Evolutionary conservation across 2,888 invertebrate genomes (phyloP).

Genomic region (Aproaerema taeniolella): DNA sequence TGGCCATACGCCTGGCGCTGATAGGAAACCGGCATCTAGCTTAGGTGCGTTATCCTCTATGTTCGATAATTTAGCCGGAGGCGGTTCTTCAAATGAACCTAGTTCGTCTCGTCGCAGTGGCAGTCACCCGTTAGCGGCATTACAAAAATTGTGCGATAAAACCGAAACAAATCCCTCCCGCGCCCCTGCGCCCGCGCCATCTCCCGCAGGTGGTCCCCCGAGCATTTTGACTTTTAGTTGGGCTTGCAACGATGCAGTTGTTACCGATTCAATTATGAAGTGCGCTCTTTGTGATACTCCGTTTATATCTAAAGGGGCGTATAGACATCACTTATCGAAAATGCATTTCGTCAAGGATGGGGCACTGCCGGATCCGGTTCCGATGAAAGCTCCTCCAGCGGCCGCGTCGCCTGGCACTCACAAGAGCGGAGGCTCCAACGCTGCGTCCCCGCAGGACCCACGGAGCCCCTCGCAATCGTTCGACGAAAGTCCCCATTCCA

Average conservation of each 20-base stretch:
- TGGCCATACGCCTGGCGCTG: conserved; percentile 82
- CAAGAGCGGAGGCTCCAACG: conserved; percentile 58
- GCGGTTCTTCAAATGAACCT: conserved; percentile 59
- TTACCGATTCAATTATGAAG: conserved; percentile 94
- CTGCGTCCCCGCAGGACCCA: conserved; percentile 74
- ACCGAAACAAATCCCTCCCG: conserved; percentile 87
- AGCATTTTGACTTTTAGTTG: conserved; percentile 94
- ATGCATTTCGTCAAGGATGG: conserved; percentile 97
- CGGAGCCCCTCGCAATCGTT: conserved; percentile 80
- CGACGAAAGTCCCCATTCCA: conserved; percentile 96
- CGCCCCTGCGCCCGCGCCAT: conserved; percentile 67
- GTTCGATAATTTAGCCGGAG: conserved; percentile 90
- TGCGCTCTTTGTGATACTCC: conserved; percentile 97
- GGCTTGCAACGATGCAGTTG: conserved; percentile 95
- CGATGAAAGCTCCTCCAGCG: conserved; percentile 75
- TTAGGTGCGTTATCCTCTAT: conserved; percentile 91
- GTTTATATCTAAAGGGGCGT: conserved; percentile 97
- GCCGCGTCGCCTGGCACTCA: conserved; percentile 62
- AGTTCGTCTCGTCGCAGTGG: conserved; percentile 81
- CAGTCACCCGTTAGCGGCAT: conserved; percentile 94
- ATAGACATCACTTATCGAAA: conserved; percentile 96
- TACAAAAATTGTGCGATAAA: conserved; percentile 97
- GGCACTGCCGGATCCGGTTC: conserved; percentile 86
- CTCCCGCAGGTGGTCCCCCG: conserved; percentile 84
- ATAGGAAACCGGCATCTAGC: conserved; percentile 80